These are phyloP conservation scores for Galerucella nymphaeae DNA, from an alignment of 2,888 invertebrate genomes.

Conservation along the genomic window DNA sequence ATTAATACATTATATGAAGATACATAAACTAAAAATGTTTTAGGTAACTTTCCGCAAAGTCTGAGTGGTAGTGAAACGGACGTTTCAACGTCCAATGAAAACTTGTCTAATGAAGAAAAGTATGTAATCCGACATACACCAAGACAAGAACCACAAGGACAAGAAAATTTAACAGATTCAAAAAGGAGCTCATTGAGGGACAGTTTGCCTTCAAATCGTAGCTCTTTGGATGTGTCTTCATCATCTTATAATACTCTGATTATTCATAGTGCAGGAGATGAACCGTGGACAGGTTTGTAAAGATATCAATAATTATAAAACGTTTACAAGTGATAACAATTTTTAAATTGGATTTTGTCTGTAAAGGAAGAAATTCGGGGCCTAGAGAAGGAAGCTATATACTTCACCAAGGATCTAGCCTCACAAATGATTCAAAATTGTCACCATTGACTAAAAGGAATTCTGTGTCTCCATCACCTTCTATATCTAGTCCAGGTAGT, in stretches of 20 bases:
- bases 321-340: no score
- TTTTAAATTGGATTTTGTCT: not conserved
- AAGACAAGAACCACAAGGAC: constrained; percentile 91
- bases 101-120: constrained; percentile 85
- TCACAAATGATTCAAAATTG: constrained; percentile 58
- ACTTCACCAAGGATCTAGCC: constrained; percentile 55
- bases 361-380: constrained; percentile 62
- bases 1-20: not conserved
- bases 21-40: constrained; percentile 20
- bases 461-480: constrained; percentile 61
- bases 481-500: constrained; percentile 54
- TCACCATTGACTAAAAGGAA: constrained; percentile 59
- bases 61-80: constrained; percentile 89
- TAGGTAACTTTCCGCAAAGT: constrained; percentile 75
- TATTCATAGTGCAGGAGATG: constrained; percentile 81
- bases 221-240: constrained; percentile 79
- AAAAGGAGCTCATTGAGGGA: constrained; percentile 73
- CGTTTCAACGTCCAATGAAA: constrained; percentile 90
- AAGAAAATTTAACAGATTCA: constrained; percentile 78
- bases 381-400: constrained; percentile 57
- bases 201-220: constrained; percentile 72
- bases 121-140: constrained; percentile 85
- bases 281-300: constrained; percentile 73
- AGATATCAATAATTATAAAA: no score
- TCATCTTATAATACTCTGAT: constrained; percentile 87